Evolutionary conservation across 2,113 vertebrate genomes (phyloP).

Genomic region (Acrocephalus kingi): DNA sequence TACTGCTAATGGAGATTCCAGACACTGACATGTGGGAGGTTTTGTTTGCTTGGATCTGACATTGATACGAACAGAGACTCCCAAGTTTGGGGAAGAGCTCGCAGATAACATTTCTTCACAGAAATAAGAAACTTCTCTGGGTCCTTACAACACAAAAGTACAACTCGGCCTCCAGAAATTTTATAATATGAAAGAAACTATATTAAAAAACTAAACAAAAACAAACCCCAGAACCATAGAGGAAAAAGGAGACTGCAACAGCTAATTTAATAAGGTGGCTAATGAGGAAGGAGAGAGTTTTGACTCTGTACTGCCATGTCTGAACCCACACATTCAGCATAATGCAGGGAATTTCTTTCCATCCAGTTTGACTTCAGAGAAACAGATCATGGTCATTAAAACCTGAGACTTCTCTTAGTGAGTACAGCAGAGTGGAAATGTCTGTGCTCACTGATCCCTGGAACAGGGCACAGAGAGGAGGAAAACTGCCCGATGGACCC

Average conservation of each 20-base stretch:
- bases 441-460: not conserved
- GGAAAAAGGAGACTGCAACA: not conserved
- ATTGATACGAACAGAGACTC: not conserved
- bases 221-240: not conserved
- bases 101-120: not conserved
- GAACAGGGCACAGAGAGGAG: not conserved
- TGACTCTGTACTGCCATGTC: not conserved
- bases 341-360: not conserved
- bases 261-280: not conserved
- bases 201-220: not conserved
- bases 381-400: not conserved
- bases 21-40: not conserved
- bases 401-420: not conserved
- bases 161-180: not conserved
- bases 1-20: not conserved
- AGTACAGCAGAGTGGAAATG: not conserved
- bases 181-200: not conserved
- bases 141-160: not conserved
- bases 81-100: not conserved
- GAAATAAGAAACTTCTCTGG: not conserved
- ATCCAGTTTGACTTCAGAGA: not conserved
- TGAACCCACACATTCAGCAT: not conserved
- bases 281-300: not conserved
- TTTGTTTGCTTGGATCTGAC: conserved; percentile 34
- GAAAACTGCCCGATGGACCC: not conserved